phyloP scores from a whole-genome alignment of 2,888 invertebrate genomes.

The Polydrusus pterygomalis region DNA sequence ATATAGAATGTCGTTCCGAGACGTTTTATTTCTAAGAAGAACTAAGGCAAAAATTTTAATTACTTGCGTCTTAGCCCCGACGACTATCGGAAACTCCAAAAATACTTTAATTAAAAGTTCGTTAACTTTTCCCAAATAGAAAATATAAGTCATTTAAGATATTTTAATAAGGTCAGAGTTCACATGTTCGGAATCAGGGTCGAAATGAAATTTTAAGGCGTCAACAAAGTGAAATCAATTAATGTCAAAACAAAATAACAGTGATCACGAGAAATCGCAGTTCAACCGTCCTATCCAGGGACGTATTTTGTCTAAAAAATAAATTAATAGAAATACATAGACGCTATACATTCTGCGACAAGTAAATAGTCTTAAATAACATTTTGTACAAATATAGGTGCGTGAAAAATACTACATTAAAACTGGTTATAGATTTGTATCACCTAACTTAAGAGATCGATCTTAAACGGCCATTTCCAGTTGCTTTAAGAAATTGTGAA shows the following conservation, averaged over 20 bases:
- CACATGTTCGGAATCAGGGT: neutral
- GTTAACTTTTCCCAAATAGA: conserved; percentile 12
- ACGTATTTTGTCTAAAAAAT: no score
- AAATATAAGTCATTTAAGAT: neutral
- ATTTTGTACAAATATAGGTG: no score
- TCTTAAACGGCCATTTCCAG: no score
- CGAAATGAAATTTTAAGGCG: neutral
- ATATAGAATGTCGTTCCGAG: conserved; percentile 2
- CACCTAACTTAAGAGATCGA: no score
- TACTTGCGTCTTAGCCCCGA: conserved; percentile 15
- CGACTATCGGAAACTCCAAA: conserved; percentile 7
- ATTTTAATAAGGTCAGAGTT: conserved; percentile 4
- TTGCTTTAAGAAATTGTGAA: no score
- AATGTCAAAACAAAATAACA: neutral
- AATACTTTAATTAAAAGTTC: conserved; percentile 29
- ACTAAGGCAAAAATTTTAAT: conserved; percentile 22
- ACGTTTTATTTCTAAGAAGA: conserved; percentile 15
- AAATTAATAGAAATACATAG: no score
- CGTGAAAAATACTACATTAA: no score
- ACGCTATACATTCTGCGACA: no score
- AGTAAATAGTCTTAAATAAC: no score
- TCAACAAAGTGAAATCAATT: neutral
- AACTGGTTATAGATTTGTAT: no score
- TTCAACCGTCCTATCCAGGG: no score
- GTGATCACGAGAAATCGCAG: no score